Evolutionary conservation across 2,113 vertebrate genomes (phyloP).

Genomic region (Formicarius rufipectus): DNA sequence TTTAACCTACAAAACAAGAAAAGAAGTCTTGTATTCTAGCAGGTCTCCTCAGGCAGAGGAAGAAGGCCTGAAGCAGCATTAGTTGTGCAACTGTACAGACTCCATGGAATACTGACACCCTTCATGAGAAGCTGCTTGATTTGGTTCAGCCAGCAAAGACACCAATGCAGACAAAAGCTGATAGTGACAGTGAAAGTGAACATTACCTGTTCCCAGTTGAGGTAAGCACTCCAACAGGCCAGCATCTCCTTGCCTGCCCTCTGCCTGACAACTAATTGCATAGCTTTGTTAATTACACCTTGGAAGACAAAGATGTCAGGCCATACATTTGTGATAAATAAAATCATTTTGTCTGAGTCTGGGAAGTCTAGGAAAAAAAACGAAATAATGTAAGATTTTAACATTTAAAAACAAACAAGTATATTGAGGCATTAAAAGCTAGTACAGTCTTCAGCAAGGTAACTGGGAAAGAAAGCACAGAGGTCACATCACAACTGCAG

Average conservation of each 20-base stretch:
- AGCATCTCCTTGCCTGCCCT: conserved; percentile 77
- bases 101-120: background rate
- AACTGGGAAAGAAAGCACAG: background rate
- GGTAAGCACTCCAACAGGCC: conserved; percentile 77
- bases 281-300: conserved; percentile 81
- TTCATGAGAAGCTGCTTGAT: background rate
- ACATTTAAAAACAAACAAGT: background rate
- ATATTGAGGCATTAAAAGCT: background rate
- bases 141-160: background rate
- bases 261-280: conserved; percentile 83
- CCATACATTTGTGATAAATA: conserved; percentile 91
- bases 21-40: background rate
- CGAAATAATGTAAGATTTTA: background rate
- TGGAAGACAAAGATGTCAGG: conserved; percentile 79
- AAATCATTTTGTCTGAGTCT: conserved; percentile 82
- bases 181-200: background rate
- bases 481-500: background rate
- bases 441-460: background rate
- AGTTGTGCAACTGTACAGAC: background rate
- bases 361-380: conserved; percentile 80
- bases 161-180: background rate
- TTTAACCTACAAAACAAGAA: background rate
- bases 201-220: conserved; percentile 90
- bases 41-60: background rate
- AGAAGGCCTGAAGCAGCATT: background rate